These are phyloP conservation scores for Pristionchus exspectatus DNA, from an alignment of 2,888 invertebrate species.

Conservation along the genomic window DNA sequence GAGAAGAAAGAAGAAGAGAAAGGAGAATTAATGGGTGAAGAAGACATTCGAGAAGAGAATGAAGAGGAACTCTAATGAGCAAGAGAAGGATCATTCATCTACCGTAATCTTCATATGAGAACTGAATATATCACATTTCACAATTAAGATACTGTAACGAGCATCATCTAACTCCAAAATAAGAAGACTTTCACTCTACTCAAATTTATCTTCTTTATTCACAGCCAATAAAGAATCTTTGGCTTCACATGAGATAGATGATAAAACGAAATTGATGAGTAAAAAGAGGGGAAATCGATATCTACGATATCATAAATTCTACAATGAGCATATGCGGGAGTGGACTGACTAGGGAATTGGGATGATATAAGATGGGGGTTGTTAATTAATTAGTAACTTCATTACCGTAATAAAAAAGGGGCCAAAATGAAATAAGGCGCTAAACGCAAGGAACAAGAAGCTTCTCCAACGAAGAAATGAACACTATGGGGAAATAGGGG, in stretches of 20 bases:
- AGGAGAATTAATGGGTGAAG: background rate
- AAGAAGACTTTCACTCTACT: background rate
- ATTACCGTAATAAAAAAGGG: background rate
- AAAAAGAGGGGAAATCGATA: background rate
- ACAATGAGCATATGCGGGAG: constrained; percentile 1
- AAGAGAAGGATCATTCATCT: background rate
- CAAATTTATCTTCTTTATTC: constrained; percentile 24
- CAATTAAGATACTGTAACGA: constrained; percentile 15
- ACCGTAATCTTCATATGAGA: background rate
- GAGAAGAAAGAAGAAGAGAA: background rate
- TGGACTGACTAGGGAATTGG: background rate
- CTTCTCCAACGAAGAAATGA: constrained; percentile 42
- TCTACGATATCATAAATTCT: constrained; percentile 10
- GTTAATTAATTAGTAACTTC: constrained; percentile 24
- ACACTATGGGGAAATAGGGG: constrained; percentile 30
- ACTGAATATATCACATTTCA: background rate
- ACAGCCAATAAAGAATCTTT: constrained; percentile 10
- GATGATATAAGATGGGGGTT: background rate
- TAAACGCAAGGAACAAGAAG: constrained; percentile 25
- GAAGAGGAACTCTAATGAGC: background rate
- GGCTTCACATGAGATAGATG: constrained; percentile 22
- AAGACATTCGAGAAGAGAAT: constrained; percentile 2
- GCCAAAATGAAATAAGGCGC: background rate
- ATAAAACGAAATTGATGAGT: background rate
- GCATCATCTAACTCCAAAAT: background rate